Percentiles rank a stretch among this genome's conserved stretches.
Evolutionary conservation across 2,797 vertebrate species (phyloP).

Genomic region (Echiichthys vipera): DNA sequence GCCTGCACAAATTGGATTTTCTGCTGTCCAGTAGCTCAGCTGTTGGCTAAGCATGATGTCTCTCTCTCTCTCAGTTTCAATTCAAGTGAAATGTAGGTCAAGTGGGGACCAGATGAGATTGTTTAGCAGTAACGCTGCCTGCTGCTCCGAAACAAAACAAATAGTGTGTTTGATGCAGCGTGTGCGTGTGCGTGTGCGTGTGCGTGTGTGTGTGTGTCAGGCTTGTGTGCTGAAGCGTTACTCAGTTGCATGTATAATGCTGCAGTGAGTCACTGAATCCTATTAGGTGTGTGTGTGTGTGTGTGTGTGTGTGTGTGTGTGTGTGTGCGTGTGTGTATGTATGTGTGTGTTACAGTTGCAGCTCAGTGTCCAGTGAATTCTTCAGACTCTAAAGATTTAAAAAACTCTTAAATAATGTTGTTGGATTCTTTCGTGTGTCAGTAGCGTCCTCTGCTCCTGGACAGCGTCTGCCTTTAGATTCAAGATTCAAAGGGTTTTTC

Average conservation of each 20-base stretch:
- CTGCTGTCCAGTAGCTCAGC: slow-evolving; percentile 57
- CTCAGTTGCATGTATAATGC: slow-evolving; percentile 13
- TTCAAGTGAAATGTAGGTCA: slow-evolving; percentile 68
- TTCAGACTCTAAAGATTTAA: neutral
- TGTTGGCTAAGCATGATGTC: slow-evolving; percentile 49
- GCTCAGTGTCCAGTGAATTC: slow-evolving; percentile 10
- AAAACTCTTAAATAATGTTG: neutral
- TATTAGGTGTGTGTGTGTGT: slow-evolving; percentile 16
- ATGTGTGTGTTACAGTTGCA: neutral
- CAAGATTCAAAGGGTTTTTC: no score
- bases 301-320: neutral
- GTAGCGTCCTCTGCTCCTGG: slow-evolving; percentile 1
- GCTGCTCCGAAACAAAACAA: slow-evolving; percentile 43
- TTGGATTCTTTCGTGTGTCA: neutral
- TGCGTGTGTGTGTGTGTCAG: neutral
- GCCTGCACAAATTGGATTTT: slow-evolving; percentile 67
- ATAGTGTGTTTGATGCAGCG: slow-evolving; percentile 5
- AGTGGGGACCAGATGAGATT: slow-evolving; percentile 56
- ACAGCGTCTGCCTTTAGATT: neutral
- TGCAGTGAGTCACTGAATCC: slow-evolving; percentile 39
- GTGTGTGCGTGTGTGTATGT: slow-evolving; percentile 3
- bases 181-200: slow-evolving; percentile 4
- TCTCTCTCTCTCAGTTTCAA: slow-evolving; percentile 43
- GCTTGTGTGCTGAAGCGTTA: slow-evolving; percentile 15
- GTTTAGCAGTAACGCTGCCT: slow-evolving; percentile 46